These are phyloP conservation scores for Romanogobio albipinnatus DNA, from an alignment of 2,113 vertebrate genomes.

Conservation along the genomic window DNA sequence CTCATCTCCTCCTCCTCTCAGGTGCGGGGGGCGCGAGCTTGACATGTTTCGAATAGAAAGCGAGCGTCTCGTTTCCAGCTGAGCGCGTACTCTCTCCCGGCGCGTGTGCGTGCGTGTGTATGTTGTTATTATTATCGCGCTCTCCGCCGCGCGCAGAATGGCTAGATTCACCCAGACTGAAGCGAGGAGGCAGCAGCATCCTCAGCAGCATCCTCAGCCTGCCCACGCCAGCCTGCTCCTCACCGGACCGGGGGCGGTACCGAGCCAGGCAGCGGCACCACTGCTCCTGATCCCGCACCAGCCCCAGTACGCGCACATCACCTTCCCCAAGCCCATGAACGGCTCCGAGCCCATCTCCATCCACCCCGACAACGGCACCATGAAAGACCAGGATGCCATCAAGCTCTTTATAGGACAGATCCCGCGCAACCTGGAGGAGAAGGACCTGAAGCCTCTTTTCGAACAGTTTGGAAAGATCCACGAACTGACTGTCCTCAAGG, in stretches of 20 bases:
- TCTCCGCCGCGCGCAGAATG: slow-evolving; percentile 75
- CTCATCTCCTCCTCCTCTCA: slow-evolving; percentile 33
- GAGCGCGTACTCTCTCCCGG: slow-evolving; percentile 31
- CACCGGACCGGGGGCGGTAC: slow-evolving; percentile 59
- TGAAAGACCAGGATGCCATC: slow-evolving; percentile 88
- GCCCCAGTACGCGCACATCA: slow-evolving; percentile 73
- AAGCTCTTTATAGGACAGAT: slow-evolving; percentile 77
- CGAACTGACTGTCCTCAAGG: slow-evolving; percentile 59
- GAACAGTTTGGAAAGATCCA: slow-evolving; percentile 59
- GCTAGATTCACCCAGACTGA: slow-evolving; percentile 82
- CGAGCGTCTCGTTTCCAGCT: slow-evolving; percentile 42
- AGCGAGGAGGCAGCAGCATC: slow-evolving; percentile 73
- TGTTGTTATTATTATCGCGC: slow-evolving; percentile 68
- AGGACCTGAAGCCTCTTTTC: slow-evolving; percentile 58
- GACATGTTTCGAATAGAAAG: slow-evolving; percentile 46
- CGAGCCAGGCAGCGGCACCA: slow-evolving; percentile 65
- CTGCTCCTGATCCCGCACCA: slow-evolving; percentile 56
- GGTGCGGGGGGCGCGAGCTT: slow-evolving; percentile 14
- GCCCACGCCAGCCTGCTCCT: slow-evolving; percentile 63
- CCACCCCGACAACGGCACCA: slow-evolving; percentile 76
- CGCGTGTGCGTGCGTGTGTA: slow-evolving; percentile 55
- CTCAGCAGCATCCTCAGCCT: slow-evolving; percentile 56
- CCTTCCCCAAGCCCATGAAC: slow-evolving; percentile 82
- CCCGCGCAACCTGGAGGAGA: slow-evolving; percentile 55
- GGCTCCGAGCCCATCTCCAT: slow-evolving; percentile 76